phyloP scores from a whole-genome alignment of 2,888 invertebrate species.

The Drosophila fungiperda region DNA sequence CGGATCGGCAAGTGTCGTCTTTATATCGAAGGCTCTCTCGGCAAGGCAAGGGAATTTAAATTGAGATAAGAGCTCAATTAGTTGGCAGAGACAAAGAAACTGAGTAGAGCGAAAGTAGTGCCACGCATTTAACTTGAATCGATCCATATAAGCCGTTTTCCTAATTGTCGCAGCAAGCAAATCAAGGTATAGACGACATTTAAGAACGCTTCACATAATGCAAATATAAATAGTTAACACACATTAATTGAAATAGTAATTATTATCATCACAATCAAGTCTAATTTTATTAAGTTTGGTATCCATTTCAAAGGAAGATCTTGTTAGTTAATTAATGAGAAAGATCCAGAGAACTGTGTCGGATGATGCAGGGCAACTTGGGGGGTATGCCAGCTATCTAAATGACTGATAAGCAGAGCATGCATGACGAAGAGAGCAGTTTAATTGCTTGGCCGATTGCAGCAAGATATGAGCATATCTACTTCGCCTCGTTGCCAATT shows the following conservation, averaged over 20 bases:
- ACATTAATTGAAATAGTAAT: background rate
- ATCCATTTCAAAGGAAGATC: background rate
- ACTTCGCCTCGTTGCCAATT: slow-evolving; percentile 56
- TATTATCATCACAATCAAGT: background rate
- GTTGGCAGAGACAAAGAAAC: slow-evolving; percentile 46
- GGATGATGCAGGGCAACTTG: slow-evolving; percentile 3
- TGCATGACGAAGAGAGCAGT: slow-evolving; percentile 53
- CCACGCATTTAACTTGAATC: slow-evolving; percentile 66
- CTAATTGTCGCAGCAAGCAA: slow-evolving; percentile 29
- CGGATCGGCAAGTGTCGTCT: slow-evolving; percentile 71
- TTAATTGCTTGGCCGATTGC: slow-evolving; percentile 45
- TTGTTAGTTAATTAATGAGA: background rate
- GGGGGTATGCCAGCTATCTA: slow-evolving; percentile 24
- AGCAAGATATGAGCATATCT: slow-evolving; percentile 21
- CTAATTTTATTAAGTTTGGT: background rate
- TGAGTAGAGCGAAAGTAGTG: slow-evolving; percentile 39
- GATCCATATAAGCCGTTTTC: slow-evolving; percentile 82
- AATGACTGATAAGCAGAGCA: slow-evolving; percentile 58
- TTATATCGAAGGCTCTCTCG: slow-evolving; percentile 78
- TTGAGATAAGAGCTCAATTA: slow-evolving; percentile 60
- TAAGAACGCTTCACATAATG: slow-evolving; percentile 25
- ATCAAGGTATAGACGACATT: slow-evolving; percentile 29
- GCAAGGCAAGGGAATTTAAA: slow-evolving; percentile 30
- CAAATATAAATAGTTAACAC: background rate
- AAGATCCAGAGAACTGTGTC: slow-evolving; percentile 6